Percentiles rank a stretch among this genome's conserved stretches.
Evolutionary conservation across 2,797 vertebrate genomes (phyloP).

Genomic region (Sebastes itinus): DNA sequence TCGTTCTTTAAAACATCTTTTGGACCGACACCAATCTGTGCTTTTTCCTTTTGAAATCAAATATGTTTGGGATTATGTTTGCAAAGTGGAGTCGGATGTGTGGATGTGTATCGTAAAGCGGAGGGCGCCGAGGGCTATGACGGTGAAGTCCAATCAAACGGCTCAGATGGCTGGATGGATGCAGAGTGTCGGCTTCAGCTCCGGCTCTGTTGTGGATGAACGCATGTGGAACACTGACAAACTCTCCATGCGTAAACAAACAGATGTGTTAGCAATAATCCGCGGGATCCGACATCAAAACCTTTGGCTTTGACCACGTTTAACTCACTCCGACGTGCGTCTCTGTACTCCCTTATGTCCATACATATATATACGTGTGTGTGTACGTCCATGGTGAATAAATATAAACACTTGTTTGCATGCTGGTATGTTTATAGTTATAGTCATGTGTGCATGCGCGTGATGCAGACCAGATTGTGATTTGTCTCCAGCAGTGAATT

Average conservation of each 20-base stretch:
- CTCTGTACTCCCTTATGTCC: too few relatives aligned
- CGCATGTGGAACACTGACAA: conserved; percentile 17
- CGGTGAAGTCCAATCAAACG: background rate
- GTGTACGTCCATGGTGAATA: background rate
- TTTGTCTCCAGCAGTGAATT: conserved; percentile 47
- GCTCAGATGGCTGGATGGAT: background rate
- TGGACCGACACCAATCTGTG: background rate
- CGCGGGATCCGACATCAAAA: conserved; percentile 8
- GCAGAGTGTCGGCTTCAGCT: background rate
- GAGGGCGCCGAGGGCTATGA: background rate
- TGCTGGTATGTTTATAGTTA: background rate
- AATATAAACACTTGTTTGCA: background rate
- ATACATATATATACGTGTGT: background rate
- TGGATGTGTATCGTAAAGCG: background rate
- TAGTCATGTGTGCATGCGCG: background rate
- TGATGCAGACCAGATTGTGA: conserved; percentile 39
- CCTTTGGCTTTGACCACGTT: background rate
- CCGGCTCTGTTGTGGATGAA: conserved; percentile 16
- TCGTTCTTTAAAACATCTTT: conserved; percentile 13
- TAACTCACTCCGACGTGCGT: background rate
- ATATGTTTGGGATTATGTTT: conserved; percentile 30
- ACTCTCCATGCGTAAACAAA: conserved; percentile 39
- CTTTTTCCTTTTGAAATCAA: background rate
- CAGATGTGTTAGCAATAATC: conserved; percentile 50
- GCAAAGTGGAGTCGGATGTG: conserved; percentile 29